Conservation (phyloP, 2,113 vertebrate species). For the Rhea pennata region DNA sequence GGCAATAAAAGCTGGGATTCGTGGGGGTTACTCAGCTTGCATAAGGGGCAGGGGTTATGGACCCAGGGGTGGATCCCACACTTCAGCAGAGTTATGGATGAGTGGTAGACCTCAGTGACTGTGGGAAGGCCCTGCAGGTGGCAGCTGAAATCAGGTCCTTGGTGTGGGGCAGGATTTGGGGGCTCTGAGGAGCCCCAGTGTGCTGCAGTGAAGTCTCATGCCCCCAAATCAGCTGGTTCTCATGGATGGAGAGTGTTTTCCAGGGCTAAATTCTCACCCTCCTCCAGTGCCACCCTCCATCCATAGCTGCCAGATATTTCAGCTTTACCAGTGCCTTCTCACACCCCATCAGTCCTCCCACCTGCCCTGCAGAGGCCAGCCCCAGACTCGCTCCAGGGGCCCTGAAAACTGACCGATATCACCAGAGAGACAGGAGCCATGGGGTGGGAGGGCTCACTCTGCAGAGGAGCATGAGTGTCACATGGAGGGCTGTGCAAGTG, state of each 20-base stretch:
- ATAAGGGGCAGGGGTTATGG: not conserved
- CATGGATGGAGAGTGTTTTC: not conserved
- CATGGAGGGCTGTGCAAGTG: not conserved
- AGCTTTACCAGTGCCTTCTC: not conserved
- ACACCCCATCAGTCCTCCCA: not conserved
- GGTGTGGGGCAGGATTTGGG: not conserved
- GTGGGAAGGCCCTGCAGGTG: no score
- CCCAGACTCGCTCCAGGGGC: no score
- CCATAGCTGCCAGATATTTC: not conserved
- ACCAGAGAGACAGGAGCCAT: no score
- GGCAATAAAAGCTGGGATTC: not conserved
- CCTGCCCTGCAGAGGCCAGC: no score
- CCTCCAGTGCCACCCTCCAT: not conserved
- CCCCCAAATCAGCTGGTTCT: not conserved
- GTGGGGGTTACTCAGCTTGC: not conserved
- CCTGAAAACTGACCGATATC: not conserved
- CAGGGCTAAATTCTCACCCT: not conserved
- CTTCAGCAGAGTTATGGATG: not conserved
- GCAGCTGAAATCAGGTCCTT: not conserved
- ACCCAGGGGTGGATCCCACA: rapidly evolving
- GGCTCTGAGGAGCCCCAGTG: not conserved
- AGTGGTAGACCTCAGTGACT: not conserved
- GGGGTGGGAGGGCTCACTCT: no score
- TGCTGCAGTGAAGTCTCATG: not conserved
- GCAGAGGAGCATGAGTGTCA: not conserved